Base-by-base conservation (phyloP, 1,140 invertebrate species). In the honey bee (Apis mellifera) region DNA sequence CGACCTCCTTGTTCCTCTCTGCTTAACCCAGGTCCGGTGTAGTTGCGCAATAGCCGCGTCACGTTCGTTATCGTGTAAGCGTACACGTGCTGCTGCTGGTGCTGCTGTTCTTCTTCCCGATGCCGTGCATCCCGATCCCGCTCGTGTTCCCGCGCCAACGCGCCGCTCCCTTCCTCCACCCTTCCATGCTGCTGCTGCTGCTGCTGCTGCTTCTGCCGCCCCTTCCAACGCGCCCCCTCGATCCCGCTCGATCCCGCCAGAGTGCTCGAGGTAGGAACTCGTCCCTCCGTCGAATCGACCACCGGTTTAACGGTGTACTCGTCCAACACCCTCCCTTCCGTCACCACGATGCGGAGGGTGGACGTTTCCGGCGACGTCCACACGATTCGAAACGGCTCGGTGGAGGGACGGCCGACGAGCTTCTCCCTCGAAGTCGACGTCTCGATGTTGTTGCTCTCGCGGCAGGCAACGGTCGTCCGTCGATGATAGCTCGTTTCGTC, bases 41-140 rank as follows among this genome's bases (percentile, higher is more conserved):
- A 93, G 90, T 93, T 93, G 89, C 93, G 92, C 90, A 93, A 93
- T 84, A 93, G 89, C 87, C 93, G 90, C 89, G 93, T 93, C 90
- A 93, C 91, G 86, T 93, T 93, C 75, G 92, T 93, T 91, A 93
- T 93, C 90, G 92, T 93, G 89, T 93, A 93, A 82, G 92, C 90
- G 89, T 93, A 93, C 89, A 92, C 91, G 91, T 93, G 92, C 89
- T 84, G 86, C 26, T 81, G 77, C 32, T 83, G n/a, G 42, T 82
- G 74, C 68, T 69, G 80, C n/a, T 52, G 81, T 11, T 84, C 78
- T 15, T 84, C 72, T 17, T 72, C 50, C 52, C 54, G 83, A n/a
- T 70, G 5, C 26, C 50, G 59, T 32, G 32, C 32, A 54, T 70
- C 19, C 62, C 62, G 55, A 60, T 71, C 57, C 26, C 57, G 64